A percentile compares a stretch with the other conserved stretches of the same genome.
Evolutionary conservation across 2,888 invertebrate species (phyloP).

Genomic region (Clunio marinus): DNA sequence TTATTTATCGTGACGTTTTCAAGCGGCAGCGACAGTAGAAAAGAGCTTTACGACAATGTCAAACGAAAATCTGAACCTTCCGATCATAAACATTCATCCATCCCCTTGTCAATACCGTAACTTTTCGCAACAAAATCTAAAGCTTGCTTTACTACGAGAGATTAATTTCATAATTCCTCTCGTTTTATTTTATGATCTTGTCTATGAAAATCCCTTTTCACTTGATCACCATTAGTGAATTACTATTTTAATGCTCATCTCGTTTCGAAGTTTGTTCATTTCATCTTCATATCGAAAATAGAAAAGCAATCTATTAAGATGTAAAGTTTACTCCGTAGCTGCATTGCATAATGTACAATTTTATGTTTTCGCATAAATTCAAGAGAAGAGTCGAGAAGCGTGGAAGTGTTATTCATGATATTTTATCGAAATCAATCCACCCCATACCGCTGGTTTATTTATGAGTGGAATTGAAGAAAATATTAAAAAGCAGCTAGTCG

Average conservation of each 20-base stretch:
- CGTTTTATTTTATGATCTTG: constrained; percentile 3
- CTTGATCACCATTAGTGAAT: too few relatives aligned
- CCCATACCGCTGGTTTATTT: constrained; percentile 21
- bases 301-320: neutral
- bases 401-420: constrained; percentile 1
- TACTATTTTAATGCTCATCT: too few relatives aligned
- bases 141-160: constrained; percentile 11
- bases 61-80: neutral
- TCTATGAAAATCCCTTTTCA: constrained; percentile 1
- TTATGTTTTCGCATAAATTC: constrained; percentile 30
- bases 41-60: neutral
- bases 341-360: neutral
- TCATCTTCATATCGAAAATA: neutral
- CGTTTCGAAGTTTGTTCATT: neutral
- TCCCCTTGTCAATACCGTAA: neutral
- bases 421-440: constrained; percentile 29
- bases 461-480: constrained; percentile 28
- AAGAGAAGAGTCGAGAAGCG: neutral
- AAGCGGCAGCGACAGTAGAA: too few relatives aligned
- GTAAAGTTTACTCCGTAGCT: neutral
- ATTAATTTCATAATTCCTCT: constrained; percentile 35
- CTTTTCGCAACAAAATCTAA: too few relatives aligned
- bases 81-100: neutral
- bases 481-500: constrained; percentile 14
- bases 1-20: too few relatives aligned